phyloP scores from a whole-genome alignment of 2,113 vertebrate genomes.

The Piaya cayana region DNA sequence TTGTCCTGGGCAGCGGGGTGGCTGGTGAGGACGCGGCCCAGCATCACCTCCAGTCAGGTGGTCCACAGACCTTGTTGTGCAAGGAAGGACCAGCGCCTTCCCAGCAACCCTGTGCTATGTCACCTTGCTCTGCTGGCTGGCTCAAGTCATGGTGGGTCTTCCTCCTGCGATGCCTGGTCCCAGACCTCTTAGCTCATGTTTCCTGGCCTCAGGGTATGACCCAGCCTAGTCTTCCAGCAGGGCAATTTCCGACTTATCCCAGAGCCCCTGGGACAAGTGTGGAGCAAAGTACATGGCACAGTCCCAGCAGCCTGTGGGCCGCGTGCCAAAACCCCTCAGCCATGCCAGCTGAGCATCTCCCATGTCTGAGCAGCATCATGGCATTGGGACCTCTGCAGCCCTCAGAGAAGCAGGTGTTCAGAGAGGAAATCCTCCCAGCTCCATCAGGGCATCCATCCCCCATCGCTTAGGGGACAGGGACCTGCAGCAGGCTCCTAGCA shows the following conservation, averaged over 20 bases:
- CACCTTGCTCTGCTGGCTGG: background rate
- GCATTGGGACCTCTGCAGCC: background rate
- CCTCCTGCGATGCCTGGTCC: background rate
- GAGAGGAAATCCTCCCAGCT: background rate
- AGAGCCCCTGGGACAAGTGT: background rate
- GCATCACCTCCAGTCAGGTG: background rate
- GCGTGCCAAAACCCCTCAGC: background rate
- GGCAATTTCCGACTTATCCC: background rate
- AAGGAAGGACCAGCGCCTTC: background rate
- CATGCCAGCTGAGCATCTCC: background rate
- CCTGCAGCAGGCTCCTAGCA: background rate
- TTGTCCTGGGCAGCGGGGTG: accelerated
- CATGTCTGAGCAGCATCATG: background rate
- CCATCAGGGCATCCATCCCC: background rate
- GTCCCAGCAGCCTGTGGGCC: background rate
- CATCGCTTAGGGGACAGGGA: background rate
- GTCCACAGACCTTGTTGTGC: background rate
- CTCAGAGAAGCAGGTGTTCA: background rate
- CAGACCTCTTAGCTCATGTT: background rate
- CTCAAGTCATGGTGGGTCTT: background rate
- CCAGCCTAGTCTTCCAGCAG: background rate
- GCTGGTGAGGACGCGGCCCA: background rate
- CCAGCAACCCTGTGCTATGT: background rate
- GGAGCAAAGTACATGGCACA: background rate
- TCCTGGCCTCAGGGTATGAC: background rate